A percentile compares a stretch with the other conserved stretches of the same genome.
phyloP scores from a whole-genome alignment of 2,113 vertebrate species.

The Xerus inauris region DNA sequence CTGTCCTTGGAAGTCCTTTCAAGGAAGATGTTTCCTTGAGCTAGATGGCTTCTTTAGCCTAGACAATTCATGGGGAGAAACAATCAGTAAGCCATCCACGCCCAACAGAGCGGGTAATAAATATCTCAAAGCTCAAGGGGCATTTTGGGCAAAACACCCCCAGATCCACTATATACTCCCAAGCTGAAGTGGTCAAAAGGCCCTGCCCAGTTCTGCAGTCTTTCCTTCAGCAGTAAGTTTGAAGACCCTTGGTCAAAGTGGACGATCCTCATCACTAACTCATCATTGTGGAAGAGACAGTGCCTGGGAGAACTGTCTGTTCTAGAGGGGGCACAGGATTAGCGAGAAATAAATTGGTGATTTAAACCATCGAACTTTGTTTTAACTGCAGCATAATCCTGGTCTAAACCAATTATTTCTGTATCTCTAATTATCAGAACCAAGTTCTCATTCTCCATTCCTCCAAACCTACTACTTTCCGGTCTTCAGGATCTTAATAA shows the following conservation, averaged over 20 bases:
- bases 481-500: neutral
- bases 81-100: accelerated
- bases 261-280: neutral
- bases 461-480: neutral
- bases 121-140: neutral
- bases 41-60: neutral
- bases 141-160: neutral
- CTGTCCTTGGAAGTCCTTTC: neutral
- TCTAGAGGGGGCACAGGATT: accelerated
- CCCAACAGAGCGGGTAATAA: neutral
- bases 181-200: neutral
- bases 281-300: neutral
- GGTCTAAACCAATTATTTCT: neutral
- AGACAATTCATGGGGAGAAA: neutral
- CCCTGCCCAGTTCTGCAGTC: too few relatives aligned
- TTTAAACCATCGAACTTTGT: neutral
- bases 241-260: accelerated
- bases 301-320: neutral
- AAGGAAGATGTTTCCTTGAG: neutral
- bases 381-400: neutral
- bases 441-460: neutral
- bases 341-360: neutral
- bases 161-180: accelerated
- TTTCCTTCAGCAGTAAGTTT: accelerated
- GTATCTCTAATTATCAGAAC: neutral